These are phyloP conservation scores for Ophioninae sp. DNA, from an alignment of 2,888 invertebrate species.

Conservation along the genomic window DNA sequence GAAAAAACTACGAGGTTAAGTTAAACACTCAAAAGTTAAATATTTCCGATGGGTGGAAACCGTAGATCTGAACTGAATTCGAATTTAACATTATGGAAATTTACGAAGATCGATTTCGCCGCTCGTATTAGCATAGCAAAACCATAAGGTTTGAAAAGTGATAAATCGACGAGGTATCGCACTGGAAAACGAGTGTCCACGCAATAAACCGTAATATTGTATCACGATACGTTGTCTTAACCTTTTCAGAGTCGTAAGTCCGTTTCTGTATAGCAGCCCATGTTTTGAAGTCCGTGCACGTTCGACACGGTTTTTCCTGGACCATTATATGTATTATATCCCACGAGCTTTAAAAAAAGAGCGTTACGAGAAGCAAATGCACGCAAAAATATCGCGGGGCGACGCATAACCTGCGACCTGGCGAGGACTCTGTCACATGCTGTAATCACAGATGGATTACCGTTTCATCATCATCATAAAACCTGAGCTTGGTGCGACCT, in stretches of 20 bases:
- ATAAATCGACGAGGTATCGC: too few species aligned
- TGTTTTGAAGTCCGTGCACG: constrained; percentile 87
- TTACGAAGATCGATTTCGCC: not conserved
- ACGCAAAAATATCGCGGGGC: not conserved
- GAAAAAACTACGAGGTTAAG: not conserved
- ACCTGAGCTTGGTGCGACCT: too few species aligned
- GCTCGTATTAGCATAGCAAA: not conserved
- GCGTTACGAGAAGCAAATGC: constrained; percentile 1
- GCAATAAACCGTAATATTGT: not conserved
- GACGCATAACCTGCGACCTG: constrained; percentile 28
- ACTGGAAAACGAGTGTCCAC: not conserved
- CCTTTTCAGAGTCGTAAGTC: constrained; percentile 77
- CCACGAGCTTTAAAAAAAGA: constrained; percentile 38
- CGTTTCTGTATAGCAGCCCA: constrained; percentile 86
- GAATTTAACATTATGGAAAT: not conserved
- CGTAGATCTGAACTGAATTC: not conserved
- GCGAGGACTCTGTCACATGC: constrained; percentile 5
- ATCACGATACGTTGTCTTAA: constrained; percentile 44
- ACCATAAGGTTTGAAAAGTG: not conserved
- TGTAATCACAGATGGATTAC: not conserved
- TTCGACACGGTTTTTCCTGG: constrained; percentile 84
- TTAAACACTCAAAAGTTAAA: too few species aligned
- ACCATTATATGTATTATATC: constrained; percentile 66
- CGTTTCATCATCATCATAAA: not conserved
- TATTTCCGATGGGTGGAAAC: not conserved